phyloP scores from a whole-genome alignment of 1,140 invertebrate species.

The Ostrea denselamellosa region DNA sequence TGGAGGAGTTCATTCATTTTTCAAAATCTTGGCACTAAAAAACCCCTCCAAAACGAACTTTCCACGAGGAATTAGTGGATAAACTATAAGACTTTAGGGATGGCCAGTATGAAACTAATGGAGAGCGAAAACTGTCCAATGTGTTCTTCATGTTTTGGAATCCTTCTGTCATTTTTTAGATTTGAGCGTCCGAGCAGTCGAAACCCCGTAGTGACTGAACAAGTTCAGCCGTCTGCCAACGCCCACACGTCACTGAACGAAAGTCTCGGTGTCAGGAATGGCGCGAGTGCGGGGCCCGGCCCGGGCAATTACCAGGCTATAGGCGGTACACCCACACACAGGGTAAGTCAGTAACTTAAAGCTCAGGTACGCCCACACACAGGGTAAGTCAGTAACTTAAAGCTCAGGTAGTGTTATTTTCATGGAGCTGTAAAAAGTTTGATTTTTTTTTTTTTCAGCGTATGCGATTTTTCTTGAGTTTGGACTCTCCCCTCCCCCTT shows the following conservation, averaged over 20 bases:
- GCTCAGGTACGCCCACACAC: slow-evolving; percentile 41
- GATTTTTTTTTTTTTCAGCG: too few relatives aligned
- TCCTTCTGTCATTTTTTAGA: slow-evolving; percentile 60
- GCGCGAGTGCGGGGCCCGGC: slow-evolving; percentile 12
- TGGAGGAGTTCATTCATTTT: too few relatives aligned
- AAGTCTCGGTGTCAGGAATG: slow-evolving; percentile 63
- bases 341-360: slow-evolving; percentile 56
- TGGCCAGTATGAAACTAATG: not conserved
- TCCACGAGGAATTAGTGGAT: not conserved
- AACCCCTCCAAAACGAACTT: not conserved
- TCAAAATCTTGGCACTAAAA: too few relatives aligned
- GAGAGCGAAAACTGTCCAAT: slow-evolving; percentile 9
- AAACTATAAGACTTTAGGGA: not conserved
- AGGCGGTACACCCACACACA: slow-evolving; percentile 50
- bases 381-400: slow-evolving; percentile 58
- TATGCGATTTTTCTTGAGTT: too few relatives aligned
- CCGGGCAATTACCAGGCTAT: slow-evolving; percentile 63
- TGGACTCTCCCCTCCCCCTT: too few relatives aligned
- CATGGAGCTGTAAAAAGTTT: too few relatives aligned
- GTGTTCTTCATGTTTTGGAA: slow-evolving; percentile 48
- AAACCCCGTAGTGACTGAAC: slow-evolving; percentile 65
- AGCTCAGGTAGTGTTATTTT: not conserved
- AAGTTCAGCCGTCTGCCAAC: slow-evolving; percentile 66
- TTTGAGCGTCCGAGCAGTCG: slow-evolving; percentile 70
- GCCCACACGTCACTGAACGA: slow-evolving; percentile 72